phyloP scores from a whole-genome alignment of 2,888 invertebrate species.

The Macrophya annulata region DNA sequence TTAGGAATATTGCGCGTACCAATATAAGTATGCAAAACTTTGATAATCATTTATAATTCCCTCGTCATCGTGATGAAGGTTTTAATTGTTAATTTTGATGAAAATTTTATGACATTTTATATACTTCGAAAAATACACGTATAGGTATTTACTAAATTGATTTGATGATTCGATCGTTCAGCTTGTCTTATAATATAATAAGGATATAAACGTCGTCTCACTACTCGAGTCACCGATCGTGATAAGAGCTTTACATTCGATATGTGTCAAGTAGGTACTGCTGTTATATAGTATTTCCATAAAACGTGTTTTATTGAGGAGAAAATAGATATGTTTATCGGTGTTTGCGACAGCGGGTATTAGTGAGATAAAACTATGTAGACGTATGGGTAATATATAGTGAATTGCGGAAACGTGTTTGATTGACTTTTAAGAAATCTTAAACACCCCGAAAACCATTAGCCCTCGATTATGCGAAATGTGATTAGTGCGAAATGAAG shows the following conservation, averaged over 20 bases:
- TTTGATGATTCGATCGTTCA: neutral
- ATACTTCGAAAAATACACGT: neutral
- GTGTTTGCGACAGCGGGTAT: constrained; percentile 1
- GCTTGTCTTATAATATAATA: neutral
- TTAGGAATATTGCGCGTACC: neutral
- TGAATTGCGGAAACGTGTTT: neutral
- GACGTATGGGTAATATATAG: neutral
- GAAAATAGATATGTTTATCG: constrained; percentile 29
- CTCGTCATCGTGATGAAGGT: neutral
- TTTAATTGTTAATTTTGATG: constrained; percentile 15
- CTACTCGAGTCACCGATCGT: neutral
- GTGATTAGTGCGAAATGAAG: neutral
- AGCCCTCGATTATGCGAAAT: neutral
- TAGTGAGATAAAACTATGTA: constrained; percentile 6
- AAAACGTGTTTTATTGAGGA: constrained; percentile 69
- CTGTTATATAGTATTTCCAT: constrained; percentile 69
- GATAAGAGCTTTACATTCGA: constrained; percentile 62
- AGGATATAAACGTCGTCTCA: neutral
- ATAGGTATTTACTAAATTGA: neutral
- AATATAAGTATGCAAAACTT: neutral
- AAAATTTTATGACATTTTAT: neutral
- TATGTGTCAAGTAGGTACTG: constrained; percentile 58
- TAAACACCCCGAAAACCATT: neutral
- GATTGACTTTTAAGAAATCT: constrained; percentile 1
- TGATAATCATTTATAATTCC: neutral